Percentiles rank a stretch among this genome's conserved stretches.
These are phyloP conservation scores for Centroberyx gerrardi DNA, from an alignment of 2,797 vertebrate genomes.

Conservation along the genomic window DNA sequence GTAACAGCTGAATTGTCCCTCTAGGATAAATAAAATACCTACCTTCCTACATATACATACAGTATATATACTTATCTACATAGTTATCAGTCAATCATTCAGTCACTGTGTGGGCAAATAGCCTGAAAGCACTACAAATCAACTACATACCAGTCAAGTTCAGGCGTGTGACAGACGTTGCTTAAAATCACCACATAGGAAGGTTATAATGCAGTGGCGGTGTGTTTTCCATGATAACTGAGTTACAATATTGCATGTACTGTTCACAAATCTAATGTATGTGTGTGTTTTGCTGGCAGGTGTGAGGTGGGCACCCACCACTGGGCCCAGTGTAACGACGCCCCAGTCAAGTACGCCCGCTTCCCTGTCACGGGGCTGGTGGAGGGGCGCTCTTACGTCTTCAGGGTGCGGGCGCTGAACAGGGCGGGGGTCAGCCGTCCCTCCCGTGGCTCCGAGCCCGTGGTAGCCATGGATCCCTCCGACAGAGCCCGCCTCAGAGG, in stretches of 20 bases:
- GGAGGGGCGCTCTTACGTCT: slow-evolving; percentile 94
- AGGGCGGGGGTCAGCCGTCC: slow-evolving; percentile 90
- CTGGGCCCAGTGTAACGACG: slow-evolving; percentile 98
- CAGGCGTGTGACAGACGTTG: not conserved
- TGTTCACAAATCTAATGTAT: not conserved
- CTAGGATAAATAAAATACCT: slow-evolving; percentile 10
- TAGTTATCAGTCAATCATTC: not conserved
- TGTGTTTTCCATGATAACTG: not conserved
- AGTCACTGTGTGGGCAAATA: not conserved
- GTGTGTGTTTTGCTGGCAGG: slow-evolving; percentile 74
- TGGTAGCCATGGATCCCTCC: slow-evolving; percentile 94
- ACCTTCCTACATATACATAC: not conserved
- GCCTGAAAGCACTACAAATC: not conserved
- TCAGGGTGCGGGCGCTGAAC: slow-evolving; percentile 95
- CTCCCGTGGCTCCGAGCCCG: slow-evolving; percentile 92
- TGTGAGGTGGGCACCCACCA: slow-evolving; percentile 94
- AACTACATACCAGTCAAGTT: not conserved
- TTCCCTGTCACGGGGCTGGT: slow-evolving; percentile 97
- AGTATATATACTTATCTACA: not conserved
- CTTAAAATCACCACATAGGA: not conserved
- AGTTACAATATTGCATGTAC: not conserved
- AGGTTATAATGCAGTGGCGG: not conserved
- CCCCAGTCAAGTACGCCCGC: slow-evolving; percentile 95
- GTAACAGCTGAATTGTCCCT: not conserved
- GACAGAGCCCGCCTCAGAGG: slow-evolving; percentile 94